A percentile compares a stretch with the other conserved stretches of the same genome.
Evolutionary conservation across 2,797 vertebrate species (phyloP).

Genomic region (Anguilla obscura): DNA sequence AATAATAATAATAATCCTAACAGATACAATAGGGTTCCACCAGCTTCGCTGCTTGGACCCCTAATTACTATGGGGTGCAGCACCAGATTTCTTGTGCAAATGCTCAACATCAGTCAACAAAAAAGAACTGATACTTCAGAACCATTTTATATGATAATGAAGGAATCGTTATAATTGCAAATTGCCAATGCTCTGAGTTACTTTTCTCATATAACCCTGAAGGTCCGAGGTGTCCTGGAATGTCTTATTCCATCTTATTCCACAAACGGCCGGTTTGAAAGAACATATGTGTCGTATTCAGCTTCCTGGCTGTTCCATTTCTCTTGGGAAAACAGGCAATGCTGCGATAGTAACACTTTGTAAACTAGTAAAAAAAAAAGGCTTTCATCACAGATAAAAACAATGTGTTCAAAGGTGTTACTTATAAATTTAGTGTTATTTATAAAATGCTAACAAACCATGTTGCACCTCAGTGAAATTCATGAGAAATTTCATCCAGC

Average conservation of each 20-base stretch:
- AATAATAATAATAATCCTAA: too few species aligned
- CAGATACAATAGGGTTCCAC: too few species aligned
- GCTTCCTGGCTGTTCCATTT: background rate
- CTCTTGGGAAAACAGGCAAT: background rate
- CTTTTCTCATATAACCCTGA: background rate
- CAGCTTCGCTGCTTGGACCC: too few species aligned
- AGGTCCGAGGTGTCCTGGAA: background rate
- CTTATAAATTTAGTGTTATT: background rate
- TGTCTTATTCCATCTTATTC: background rate
- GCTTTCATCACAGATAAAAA: background rate
- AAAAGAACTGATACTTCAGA: background rate
- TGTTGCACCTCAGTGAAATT: background rate
- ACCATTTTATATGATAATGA: background rate
- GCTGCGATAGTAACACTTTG: background rate
- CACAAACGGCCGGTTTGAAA: background rate
- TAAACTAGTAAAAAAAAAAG: background rate
- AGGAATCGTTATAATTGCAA: background rate
- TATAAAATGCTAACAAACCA: background rate
- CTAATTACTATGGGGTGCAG: too few species aligned
- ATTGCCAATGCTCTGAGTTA: background rate
- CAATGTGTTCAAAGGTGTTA: background rate
- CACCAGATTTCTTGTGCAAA: background rate
- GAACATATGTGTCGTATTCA: background rate
- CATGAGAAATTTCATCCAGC: background rate
- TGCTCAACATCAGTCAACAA: background rate